These are phyloP conservation scores for Drosophila seguyi DNA, from an alignment of 1,140 invertebrate species.

Conservation along the genomic window DNA sequence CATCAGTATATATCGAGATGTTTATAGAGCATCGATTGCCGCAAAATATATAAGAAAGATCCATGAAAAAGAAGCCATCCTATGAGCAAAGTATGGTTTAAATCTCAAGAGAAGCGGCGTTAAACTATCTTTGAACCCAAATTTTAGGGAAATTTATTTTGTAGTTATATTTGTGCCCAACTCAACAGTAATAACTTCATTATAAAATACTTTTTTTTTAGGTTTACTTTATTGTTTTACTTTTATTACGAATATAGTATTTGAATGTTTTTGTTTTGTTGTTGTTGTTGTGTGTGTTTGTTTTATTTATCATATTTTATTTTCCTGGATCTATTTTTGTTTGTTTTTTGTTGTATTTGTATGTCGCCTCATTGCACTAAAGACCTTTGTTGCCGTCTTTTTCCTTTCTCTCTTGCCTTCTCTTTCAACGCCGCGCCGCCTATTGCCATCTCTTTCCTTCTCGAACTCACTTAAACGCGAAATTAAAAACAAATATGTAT, in stretches of 20 bases:
- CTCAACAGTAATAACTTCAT: background rate
- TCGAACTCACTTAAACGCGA: conserved; percentile 44
- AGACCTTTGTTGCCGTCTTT: conserved; percentile 39
- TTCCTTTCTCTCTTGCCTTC: background rate
- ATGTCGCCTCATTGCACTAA: conserved; percentile 70
- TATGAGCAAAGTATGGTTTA: no score
- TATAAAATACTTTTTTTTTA: background rate
- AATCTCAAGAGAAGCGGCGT: no score
- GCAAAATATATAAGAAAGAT: no score
- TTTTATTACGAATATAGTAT: conserved; percentile 50
- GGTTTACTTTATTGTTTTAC: conserved; percentile 54
- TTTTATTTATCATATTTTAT: background rate
- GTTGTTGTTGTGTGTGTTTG: conserved; percentile 6
- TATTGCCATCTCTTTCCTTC: conserved; percentile 52
- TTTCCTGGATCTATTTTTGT: conserved; percentile 26
- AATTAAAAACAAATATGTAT: conserved; percentile 46
- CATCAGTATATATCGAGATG: no score
- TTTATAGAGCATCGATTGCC: no score
- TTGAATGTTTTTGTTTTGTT: conserved; percentile 27
- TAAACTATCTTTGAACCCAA: no score
- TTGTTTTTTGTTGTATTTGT: conserved; percentile 25
- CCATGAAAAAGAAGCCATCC: no score
- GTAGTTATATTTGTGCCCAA: background rate
- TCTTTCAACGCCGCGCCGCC: conserved; percentile 33
- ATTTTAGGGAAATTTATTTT: no score